Evolutionary conservation across 2,797 vertebrate species (phyloP), one percentile per base, ranked within the genome.

Genomic region (Parambassis ranga): DNA sequence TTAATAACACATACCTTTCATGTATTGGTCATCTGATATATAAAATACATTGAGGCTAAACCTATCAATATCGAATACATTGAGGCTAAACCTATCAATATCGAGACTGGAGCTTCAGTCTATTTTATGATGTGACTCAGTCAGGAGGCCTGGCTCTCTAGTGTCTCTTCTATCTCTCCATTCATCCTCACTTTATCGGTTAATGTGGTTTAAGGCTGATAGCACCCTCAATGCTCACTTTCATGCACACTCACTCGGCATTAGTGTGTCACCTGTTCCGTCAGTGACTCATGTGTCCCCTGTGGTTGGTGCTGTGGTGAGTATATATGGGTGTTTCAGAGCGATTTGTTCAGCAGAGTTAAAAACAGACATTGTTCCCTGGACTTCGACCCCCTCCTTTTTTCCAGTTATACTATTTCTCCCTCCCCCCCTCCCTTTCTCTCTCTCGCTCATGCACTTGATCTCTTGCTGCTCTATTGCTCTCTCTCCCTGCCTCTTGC

Each of bases 181-280:
- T 41, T 49, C 28, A 39, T 1, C 46, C 18, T 59, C 24, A n/a
- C 56, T 77, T 43, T 23, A 26, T 47, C 4, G 19, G 32, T 51
- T 48, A 18, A 27, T 10, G 23, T 8, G 37, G 32, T 46, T 57
- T n/a, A 39, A 20, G 26, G 6, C 6, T 51, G 9, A 48, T 23
- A 1, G 5, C 9, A 28, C 9, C 22, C 6, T 30, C 18, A 1
- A 3, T 46, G 47, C 37, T 39, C 13, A 35, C 22, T 27, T 42
- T 32, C 35, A 27, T 30, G n/a, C 46, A 59, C 46, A 10, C 33
- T 69, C 30, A 48, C 41, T 44, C 38, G 53, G 58, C 53, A 65
- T 67, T 48, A 69, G 19, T 27, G 18, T 70, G 67, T 67, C 72
- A 77, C 61, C 69, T 67, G 62, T 33, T 80, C 63, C 60, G 48